A percentile compares a stretch with the other conserved stretches of the same genome.
These are phyloP conservation scores for Corapipo altera DNA, from an alignment of 2,113 vertebrate genomes.

Conservation along the genomic window DNA sequence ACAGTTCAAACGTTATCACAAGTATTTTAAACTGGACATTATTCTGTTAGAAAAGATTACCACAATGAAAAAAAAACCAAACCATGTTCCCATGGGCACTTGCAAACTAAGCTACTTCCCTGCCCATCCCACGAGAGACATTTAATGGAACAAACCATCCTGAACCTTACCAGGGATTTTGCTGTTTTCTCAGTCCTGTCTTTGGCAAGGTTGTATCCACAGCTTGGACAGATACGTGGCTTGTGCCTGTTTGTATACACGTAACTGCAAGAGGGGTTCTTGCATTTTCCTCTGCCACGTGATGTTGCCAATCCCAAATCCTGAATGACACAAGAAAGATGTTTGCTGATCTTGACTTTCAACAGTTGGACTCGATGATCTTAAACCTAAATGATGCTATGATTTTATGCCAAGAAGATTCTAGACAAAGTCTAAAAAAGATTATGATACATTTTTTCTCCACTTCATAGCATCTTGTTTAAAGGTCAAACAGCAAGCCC, in stretches of 20 bases:
- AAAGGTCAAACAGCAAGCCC: not conserved
- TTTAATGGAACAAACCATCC: not conserved
- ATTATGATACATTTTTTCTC: not conserved
- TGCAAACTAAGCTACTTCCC: not conserved
- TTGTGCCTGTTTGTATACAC: constrained; percentile 98
- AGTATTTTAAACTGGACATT: not conserved
- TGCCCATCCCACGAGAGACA: not conserved
- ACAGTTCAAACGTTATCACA: not conserved
- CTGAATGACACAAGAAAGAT: constrained; percentile 64
- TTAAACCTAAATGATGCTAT: not conserved
- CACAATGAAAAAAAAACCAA: not conserved
- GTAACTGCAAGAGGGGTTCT: constrained; percentile 90
- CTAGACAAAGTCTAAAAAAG: not conserved
- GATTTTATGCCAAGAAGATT: not conserved
- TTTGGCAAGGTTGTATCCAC: constrained; percentile 88
- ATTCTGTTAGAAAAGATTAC: not conserved
- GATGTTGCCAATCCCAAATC: constrained; percentile 94
- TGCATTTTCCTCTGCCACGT: constrained; percentile 92
- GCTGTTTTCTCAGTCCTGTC: constrained; percentile 80
- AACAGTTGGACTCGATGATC: not conserved
- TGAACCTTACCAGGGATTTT: constrained; percentile 65
- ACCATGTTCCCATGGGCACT: not conserved
- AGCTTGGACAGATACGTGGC: constrained; percentile 89
- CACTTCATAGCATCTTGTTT: not conserved
- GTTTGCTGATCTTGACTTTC: not conserved